phyloP scores from a whole-genome alignment of 2,888 invertebrate species.

The Thelaira solivaga region DNA sequence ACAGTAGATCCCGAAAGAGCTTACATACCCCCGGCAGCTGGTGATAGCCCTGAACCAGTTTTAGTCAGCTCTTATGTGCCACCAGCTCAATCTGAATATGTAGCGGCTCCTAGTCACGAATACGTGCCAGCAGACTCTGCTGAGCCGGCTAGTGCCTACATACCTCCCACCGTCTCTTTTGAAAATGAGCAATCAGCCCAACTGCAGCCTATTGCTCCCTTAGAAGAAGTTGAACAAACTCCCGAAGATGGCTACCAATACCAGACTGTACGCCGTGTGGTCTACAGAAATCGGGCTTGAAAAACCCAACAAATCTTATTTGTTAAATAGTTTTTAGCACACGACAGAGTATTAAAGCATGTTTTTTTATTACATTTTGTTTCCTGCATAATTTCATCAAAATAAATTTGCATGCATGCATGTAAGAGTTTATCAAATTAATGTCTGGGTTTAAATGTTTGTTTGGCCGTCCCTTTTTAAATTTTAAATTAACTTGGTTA shows the following conservation, averaged over 20 bases:
- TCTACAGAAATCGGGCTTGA: conserved; percentile 69
- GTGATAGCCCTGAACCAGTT: conserved; percentile 40
- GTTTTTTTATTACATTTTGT: too few relatives aligned
- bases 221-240: conserved; percentile 69
- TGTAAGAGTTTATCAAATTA: too few relatives aligned
- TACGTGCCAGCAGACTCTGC: conserved; percentile 55
- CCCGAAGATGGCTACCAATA: conserved; percentile 71
- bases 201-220: conserved; percentile 41
- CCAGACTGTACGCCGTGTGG: conserved; percentile 71
- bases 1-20: neutral
- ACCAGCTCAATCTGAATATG: too few relatives aligned
- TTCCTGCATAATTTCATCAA: too few relatives aligned
- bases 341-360: too few relatives aligned
- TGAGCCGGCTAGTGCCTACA: conserved; percentile 40
- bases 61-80: neutral
- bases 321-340: conserved; percentile 11
- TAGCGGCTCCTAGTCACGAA: too few relatives aligned
- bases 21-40: conserved; percentile 25
- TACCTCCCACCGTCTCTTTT: too few relatives aligned
- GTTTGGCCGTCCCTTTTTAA: too few relatives aligned
- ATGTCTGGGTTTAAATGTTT: too few relatives aligned
- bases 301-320: neutral
- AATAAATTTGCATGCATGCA: too few relatives aligned
- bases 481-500: neutral
- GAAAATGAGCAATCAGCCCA: too few relatives aligned